Percentiles rank a stretch among this genome's conserved stretches.
Conservation (phyloP, 2,888 invertebrate genomes). For the Biston stratarius region DNA sequence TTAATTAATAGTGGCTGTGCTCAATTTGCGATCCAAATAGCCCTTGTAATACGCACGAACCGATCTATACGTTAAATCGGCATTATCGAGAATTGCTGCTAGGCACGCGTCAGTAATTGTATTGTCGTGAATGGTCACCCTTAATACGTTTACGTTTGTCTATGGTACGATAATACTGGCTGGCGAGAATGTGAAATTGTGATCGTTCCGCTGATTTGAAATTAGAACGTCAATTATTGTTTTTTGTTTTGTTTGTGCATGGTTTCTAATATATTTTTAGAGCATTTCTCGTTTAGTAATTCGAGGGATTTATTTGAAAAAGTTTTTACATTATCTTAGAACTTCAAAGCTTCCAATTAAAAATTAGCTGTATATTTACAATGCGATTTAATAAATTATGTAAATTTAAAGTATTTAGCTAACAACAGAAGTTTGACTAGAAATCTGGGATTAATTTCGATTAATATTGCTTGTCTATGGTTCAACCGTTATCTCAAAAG, state of each 20-base stretch:
- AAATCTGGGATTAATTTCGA: no score
- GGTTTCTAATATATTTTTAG: neutral
- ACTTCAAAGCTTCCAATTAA: no score
- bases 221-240: conserved; percentile 50
- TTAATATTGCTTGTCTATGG: no score
- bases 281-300: neutral
- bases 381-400: no score
- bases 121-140: conserved; percentile 65
- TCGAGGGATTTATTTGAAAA: no score
- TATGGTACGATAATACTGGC: conserved; percentile 57
- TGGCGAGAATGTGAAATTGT: conserved; percentile 28
- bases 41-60: conserved; percentile 64
- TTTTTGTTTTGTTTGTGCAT: conserved; percentile 15
- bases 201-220: conserved; percentile 55
- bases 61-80: conserved; percentile 73
- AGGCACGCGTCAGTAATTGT: conserved; percentile 77
- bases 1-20: conserved; percentile 74
- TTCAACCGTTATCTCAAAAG: no score
- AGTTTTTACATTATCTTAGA: no score
- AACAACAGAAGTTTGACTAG: no score
- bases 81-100: conserved; percentile 72
- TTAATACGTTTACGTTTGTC: conserved; percentile 73
- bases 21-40: conserved; percentile 73
- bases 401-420: no score
- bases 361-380: no score